Base-by-base conservation (phyloP, 2,113 vertebrate species). In the Strix aluco region DNA sequence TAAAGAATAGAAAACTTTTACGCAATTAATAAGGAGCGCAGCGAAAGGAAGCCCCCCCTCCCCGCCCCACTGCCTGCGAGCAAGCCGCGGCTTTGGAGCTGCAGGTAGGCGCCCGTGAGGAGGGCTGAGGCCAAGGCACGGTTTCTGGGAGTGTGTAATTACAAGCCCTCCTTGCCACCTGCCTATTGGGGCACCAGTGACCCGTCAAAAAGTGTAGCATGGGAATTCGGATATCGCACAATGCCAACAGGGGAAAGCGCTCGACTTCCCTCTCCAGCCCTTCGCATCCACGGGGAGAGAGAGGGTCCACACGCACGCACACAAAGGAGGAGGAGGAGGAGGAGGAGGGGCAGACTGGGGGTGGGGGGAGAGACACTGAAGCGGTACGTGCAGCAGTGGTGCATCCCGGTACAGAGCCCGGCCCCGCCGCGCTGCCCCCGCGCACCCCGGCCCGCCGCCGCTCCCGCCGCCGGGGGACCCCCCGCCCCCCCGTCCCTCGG, bases 181-280 rank as follows among this genome's bases (percentile, higher is more conserved):
- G 98, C 98, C 99, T 98, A 98, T 99, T 99, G 99, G 99, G 98
- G 98, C 98, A 98, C 98, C 99, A 99, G 99, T 99, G 99, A 99
- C 99, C 99, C 99, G 99, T 99, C 99, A 99, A 99, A 99, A 99
- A 99, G 98, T 98, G 98, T 99, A 99, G 99, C 99, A 99, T 99
- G 99, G 99, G 99, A 99, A 99, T 99, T 98, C 98, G 97, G 97
- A 98, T 96, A 94, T 96, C 95, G 97, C 98, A 98, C 98, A 98
- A 98, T 98, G 98, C 98, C 87, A 95, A 97, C 97, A 96, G 97
- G 98, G 98, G 98, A 98, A 98, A 98, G 98, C 82, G 81, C 98
- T 98, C 96, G 90, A 98, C 95, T 91, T 92, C 46, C 93, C 81
- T 88, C 95, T 92, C 87, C 84, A 81, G 95, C 89, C 93, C 92